Evolutionary conservation across 2,113 vertebrate genomes (phyloP).

Genomic region (Phyllostomus hastatus): DNA sequence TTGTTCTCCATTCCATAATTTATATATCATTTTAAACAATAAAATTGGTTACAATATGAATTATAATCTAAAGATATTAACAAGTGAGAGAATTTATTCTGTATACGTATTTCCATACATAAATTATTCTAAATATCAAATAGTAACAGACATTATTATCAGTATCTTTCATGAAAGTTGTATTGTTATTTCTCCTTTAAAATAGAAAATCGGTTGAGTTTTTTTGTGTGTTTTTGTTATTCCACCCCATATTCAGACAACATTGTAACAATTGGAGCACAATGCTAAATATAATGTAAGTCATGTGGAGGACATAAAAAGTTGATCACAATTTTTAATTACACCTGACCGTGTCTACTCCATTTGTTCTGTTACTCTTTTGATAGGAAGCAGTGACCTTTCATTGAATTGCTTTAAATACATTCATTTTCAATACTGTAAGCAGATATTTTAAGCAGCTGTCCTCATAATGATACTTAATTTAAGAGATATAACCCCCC

Average conservation of each 20-base stretch:
- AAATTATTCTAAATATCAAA: neutral
- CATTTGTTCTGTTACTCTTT: neutral
- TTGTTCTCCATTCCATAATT: neutral
- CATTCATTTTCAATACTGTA: neutral
- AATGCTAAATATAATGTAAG: neutral
- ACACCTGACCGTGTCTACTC: neutral
- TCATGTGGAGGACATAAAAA: neutral
- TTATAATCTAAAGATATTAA: neutral
- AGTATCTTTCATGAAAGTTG: neutral
- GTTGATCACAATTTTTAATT: neutral
- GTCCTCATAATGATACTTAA: constrained; percentile 42
- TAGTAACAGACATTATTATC: neutral
- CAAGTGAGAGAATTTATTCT: neutral
- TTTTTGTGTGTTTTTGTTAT: neutral
- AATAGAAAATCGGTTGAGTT: neutral
- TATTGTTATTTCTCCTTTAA: neutral
- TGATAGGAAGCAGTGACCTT: neutral
- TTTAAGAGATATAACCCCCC: neutral
- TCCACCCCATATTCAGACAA: neutral
- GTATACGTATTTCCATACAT: neutral
- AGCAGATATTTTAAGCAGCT: constrained; percentile 16
- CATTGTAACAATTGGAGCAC: neutral
- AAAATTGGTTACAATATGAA: neutral
- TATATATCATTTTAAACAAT: neutral
- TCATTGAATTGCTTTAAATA: neutral